phyloP scores from a whole-genome alignment of 2,113 vertebrate species.

The Anthoscopus minutus region DNA sequence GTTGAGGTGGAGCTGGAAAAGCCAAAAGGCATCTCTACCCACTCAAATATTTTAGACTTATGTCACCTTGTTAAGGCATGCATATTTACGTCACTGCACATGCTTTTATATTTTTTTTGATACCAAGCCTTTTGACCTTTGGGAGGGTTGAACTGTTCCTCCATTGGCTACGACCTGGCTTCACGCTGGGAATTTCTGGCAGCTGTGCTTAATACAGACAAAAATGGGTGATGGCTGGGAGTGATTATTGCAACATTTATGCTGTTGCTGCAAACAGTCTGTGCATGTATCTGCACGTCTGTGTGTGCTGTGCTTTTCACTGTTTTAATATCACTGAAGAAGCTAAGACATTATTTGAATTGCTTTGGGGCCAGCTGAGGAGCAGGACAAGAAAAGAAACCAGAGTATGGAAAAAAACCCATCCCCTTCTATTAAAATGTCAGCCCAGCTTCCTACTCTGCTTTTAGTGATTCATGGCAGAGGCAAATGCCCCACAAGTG shows the following conservation, averaged over 20 bases:
- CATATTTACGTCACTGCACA: slow-evolving; percentile 30
- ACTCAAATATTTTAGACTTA: slow-evolving; percentile 37
- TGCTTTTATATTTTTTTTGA: slow-evolving; percentile 57
- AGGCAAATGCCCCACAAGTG: neutral
- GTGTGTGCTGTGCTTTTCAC: neutral
- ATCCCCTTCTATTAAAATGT: neutral
- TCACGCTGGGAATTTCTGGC: neutral
- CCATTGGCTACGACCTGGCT: neutral
- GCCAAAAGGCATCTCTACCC: slow-evolving; percentile 43
- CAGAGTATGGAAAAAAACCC: neutral
- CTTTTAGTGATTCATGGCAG: neutral
- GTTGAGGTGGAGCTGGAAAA: neutral
- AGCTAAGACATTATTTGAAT: neutral
- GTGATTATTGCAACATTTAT: neutral
- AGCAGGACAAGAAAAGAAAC: neutral
- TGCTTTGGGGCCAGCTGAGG: neutral
- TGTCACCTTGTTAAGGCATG: slow-evolving; percentile 56
- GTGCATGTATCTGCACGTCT: slow-evolving; percentile 13
- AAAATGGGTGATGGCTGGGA: neutral
- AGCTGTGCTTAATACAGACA: neutral
- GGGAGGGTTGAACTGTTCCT: slow-evolving; percentile 34
- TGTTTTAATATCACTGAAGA: neutral
- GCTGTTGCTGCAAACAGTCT: neutral
- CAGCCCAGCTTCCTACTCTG: neutral
- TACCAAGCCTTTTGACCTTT: slow-evolving; percentile 56